Evolutionary conservation across 2,113 vertebrate genomes (phyloP), one percentile per base, ranked within the genome.

Genomic region (Andinoacara biseriatus): DNA sequence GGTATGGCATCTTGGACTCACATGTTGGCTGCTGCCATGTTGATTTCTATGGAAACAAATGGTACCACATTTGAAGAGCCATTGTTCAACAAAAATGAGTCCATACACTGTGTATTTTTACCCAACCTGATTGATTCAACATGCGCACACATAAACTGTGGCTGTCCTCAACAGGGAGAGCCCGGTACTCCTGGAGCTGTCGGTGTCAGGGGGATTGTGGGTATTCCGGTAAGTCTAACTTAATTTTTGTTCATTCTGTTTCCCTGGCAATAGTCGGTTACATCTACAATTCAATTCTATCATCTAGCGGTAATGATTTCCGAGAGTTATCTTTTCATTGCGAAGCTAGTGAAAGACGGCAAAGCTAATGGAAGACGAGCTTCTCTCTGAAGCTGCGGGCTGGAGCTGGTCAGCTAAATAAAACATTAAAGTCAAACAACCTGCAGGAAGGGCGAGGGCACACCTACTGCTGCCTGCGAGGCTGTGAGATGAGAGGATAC

Each of bases 221-320:
- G 96, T 86, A 96, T 96, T 88, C 95, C 96, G 10, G 96, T 96
- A 90, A 95, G 96, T 95, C 3, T 18, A 56, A 46, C 4, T 80
- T 74, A 2, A 17, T 80, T 79, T 69, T 29, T 10, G 24, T 57
- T 62, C 0, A 49, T 52, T 31, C 2, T 15, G 18, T 56, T 56
- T 56, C 54, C 8, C 54, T 10, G 2, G 52, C 52, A 56, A 10
- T 9, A n/a, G 9, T n/a, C 10, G 8, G 5, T 35, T 14, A 56
- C 13, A 15, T 9, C 33, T 14, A 11, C 0, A 63, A 4, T 24
- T 56, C 9, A 76, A 3, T 46, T 59, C n/a, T 20, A 65, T 69
- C 18, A 15, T 29, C 10, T 31, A 9, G 40, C 15, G 17, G 40
- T 31, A 54, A 72, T 6, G 0, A 26, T 38, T 63, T 54, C 26